phyloP scores from a whole-genome alignment of 2,113 vertebrate species.

The Picathartes gymnocephalus region DNA sequence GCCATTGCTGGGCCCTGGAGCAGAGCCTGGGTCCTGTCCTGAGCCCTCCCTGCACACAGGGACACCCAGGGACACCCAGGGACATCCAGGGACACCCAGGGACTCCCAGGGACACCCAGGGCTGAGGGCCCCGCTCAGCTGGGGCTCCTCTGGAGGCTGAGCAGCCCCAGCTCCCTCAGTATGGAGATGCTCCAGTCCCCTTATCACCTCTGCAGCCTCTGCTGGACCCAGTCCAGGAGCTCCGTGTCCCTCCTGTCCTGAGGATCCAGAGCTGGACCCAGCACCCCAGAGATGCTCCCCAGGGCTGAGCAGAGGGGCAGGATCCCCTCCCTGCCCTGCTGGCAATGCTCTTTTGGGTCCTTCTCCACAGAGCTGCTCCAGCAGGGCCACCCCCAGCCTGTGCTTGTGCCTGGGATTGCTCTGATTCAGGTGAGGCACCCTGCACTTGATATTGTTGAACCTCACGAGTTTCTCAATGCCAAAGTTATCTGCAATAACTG shows the following conservation, averaged over 20 bases:
- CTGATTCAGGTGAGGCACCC: background rate
- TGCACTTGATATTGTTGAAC: background rate
- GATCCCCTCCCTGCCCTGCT: background rate
- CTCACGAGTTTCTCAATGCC: background rate
- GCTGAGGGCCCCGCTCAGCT: background rate
- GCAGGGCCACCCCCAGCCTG: background rate
- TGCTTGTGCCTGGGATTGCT: background rate
- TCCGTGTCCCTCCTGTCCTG: background rate
- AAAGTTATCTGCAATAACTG: background rate
- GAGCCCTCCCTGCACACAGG: background rate
- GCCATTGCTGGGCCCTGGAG: background rate
- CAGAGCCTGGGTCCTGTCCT: background rate
- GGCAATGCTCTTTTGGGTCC: background rate
- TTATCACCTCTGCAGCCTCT: background rate
- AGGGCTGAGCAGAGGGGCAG: background rate
- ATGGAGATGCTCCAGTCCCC: background rate
- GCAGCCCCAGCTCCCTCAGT: background rate
- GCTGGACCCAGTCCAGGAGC: fast-evolving
- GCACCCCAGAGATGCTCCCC: background rate
- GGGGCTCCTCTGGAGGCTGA: background rate
- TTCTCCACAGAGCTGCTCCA: background rate
- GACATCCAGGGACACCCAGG: background rate
- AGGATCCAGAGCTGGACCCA: background rate
- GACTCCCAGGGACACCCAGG: background rate
- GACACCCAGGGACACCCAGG: background rate